Evolutionary conservation across 2,888 invertebrate genomes (phyloP), one percentile per base, ranked within the genome.

Genomic region (Drosophila trichaetosa): DNA sequence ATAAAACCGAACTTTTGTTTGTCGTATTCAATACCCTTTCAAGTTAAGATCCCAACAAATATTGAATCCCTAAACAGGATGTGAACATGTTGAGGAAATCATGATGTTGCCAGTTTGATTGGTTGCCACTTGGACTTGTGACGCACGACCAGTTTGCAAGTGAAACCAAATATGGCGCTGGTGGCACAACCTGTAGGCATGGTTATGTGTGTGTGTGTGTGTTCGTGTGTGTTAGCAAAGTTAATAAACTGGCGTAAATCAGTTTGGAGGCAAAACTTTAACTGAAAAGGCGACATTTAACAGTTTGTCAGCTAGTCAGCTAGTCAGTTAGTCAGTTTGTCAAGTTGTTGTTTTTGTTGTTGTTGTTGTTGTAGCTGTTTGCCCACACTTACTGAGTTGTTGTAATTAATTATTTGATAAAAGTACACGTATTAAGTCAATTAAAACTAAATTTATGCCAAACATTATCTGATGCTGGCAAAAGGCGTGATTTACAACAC

Each of bases 351-450:
- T 16, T 31, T 8, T 16, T 24, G 21, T 24, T 31, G 31, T 13
- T 21, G 48, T 42, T 42, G 3, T 13, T 21, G 48, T 46, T 46
- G 4, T 16, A 16, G 31, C 18, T 48, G 65, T 54, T 51, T 38
- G 62, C 67, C 69, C 70, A 76, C 79, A 68, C 75, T 40, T 29
- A 7, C 1, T 6, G 24, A 29, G 56, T 31, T 42, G 71, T 61
- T 61, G 84, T 87, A 88, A 87, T 87, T 88, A 87, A 87, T 87
- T 87, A 83, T 87, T 76, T 84, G 84, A 88, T 87, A 80, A 86
- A 83, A 78, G 64, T 80, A 88, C 87, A 88, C 80, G 83, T 83
- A 83, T 80, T 79, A 78, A 85, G 85, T 85, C 87, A 87, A 87
- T 87, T 87, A 88, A 87, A 79, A 70, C 76, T 80, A 76, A 83